These are phyloP conservation scores for Delphinus delphis DNA, from an alignment of 2,113 vertebrate genomes.

Conservation along the genomic window DNA sequence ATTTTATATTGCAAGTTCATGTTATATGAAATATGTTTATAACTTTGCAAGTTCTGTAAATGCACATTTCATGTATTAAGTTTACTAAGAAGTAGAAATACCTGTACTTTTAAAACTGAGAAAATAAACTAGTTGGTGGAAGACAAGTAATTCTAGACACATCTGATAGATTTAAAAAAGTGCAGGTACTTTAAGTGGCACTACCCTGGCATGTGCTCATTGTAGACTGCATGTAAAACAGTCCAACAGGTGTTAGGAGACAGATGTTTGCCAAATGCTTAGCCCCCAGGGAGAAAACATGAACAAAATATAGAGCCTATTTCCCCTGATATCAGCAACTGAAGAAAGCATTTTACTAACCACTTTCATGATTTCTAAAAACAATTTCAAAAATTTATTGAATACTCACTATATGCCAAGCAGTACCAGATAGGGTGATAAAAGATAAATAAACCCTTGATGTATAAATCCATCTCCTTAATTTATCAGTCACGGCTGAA, in stretches of 20 bases:
- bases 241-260: conserved; percentile 60
- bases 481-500: not conserved
- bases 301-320: conserved; percentile 3
- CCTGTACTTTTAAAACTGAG: not conserved
- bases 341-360: conserved; percentile 28
- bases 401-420: not conserved
- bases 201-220: not conserved
- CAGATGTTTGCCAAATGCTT: conserved; percentile 65
- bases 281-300: conserved; percentile 47
- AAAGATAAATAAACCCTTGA: not conserved
- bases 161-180: not conserved
- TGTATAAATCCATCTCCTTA: not conserved
- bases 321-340: not conserved
- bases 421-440: not conserved
- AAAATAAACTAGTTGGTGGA: not conserved
- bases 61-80: not conserved
- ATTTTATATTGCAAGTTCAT: not conserved
- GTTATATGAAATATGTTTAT: not conserved
- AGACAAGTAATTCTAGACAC: conserved; percentile 1
- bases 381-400: not conserved
- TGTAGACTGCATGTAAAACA: not conserved
- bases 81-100: conserved; percentile 30
- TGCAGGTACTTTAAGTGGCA: not conserved
- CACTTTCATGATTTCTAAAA: conserved; percentile 22
- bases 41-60: not conserved